phyloP scores from a whole-genome alignment of 1,140 invertebrate genomes.

The Bombus affinis region DNA sequence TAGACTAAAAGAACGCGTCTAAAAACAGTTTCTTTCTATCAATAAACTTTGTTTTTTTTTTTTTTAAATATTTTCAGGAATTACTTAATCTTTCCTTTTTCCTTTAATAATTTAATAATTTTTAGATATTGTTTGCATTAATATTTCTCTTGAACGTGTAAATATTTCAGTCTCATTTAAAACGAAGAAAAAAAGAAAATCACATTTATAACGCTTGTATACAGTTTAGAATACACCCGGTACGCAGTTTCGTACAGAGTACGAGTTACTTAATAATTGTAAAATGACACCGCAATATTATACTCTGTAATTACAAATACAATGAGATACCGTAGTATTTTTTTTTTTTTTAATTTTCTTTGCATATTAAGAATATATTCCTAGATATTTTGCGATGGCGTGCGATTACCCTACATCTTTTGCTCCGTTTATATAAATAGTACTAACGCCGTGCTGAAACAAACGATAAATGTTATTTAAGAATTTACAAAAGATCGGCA shows the following conservation, averaged over 20 bases:
- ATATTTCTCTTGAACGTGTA: slow-evolving; percentile 21
- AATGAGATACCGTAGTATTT: slow-evolving; percentile 75
- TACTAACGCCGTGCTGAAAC: slow-evolving; percentile 32
- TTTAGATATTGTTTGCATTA: slow-evolving; percentile 22
- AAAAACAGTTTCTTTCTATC: slow-evolving; percentile 36
- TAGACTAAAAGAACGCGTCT: slow-evolving; percentile 56
- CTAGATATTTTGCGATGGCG: slow-evolving; percentile 73
- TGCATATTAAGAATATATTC: slow-evolving; percentile 77
- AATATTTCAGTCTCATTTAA: slow-evolving; percentile 19
- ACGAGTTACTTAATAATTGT: slow-evolving; percentile 72
- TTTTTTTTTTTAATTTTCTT: slow-evolving; percentile 73
- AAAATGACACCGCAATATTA: slow-evolving; percentile 73
- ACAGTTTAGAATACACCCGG: slow-evolving; percentile 73
- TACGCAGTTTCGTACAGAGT: slow-evolving; percentile 66
- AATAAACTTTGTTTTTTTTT: slow-evolving; percentile 17
- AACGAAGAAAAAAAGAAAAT: slow-evolving; percentile 10
- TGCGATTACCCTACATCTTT: slow-evolving; percentile 69
- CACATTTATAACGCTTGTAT: slow-evolving; percentile 37
- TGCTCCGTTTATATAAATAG: slow-evolving; percentile 34
- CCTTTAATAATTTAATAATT: slow-evolving; percentile 28
- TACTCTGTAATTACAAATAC: slow-evolving; percentile 76
- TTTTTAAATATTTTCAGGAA: slow-evolving; percentile 4
- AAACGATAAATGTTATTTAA: slow-evolving; percentile 5
- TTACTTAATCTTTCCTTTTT: background rate
- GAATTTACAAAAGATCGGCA: background rate